Base-by-base conservation (phyloP, 2,888 invertebrate species). In the Drosophila picticornis region DNA sequence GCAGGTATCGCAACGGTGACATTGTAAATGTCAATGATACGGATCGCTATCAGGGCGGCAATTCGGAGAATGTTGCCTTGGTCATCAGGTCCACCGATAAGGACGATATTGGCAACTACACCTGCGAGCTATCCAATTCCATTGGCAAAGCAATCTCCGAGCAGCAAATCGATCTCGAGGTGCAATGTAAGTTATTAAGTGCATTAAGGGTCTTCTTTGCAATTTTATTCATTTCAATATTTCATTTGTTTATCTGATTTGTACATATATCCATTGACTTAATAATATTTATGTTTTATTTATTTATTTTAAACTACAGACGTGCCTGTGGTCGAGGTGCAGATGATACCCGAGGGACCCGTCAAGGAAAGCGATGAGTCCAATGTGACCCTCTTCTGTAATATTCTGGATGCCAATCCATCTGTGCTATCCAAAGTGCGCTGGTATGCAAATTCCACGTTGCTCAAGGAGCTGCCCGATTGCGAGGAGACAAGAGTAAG, bases 371-470 rank as follows among this genome's bases (percentile, higher is more conserved):
- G 95, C 40, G 96, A 96, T 73, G 96, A 96, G 84, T 94, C 95
- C 64, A 97, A 97, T 93, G 97, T 98, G 63, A 97, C 97, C 2
- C 94, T 98, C 48, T 95, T 95, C 61, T 98, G 98, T 91, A 96
- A 96, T 79, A 96, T 97, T 61, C 94, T 95, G 27, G 94, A 95
- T 19, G 98, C 98, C 3, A 97, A 98, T 94, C 98, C 98, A 0
- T 93, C 95, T 0, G 94, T 94, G 65, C 94, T 96, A 88, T 95
- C 94, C 84, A 96, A 96, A 82, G 98, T 98, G 72, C 95, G 97
- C 80, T 98, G 98, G 98, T 98, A 96, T 92, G 94, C 97, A 81
- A 97, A 97, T 88, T 97, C 96, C 3, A 96, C 96, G 75, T 93
- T 97, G 48, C 94, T 98, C 83, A 97, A 97, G 91, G 97, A 97